Evolutionary conservation across 2,113 vertebrate genomes (phyloP).

Genomic region (Vimba vimba): DNA sequence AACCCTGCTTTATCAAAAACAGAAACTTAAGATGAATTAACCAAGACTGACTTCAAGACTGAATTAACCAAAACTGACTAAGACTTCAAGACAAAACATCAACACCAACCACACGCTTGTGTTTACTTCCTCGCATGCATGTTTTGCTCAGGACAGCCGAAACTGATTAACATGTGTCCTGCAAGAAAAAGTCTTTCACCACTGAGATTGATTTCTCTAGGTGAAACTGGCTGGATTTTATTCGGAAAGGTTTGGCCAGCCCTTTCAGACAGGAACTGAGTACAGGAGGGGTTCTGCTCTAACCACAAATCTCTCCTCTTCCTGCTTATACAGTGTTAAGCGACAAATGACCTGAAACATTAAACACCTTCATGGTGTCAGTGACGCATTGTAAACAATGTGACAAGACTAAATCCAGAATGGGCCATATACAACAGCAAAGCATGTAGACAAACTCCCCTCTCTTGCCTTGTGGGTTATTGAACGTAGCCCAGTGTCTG

Average conservation of each 20-base stretch:
- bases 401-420: conserved; percentile 49
- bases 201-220: conserved; percentile 2
- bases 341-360: conserved; percentile 53
- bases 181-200: background rate
- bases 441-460: background rate
- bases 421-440: background rate
- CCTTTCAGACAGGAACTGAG: conserved; percentile 32
- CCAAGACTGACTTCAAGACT: too few relatives aligned
- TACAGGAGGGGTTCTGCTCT: conserved; percentile 10
- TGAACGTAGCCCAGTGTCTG: background rate
- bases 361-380: conserved; percentile 49
- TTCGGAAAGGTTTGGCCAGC: conserved; percentile 40
- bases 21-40: background rate
- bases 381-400: conserved; percentile 41
- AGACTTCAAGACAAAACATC: background rate
- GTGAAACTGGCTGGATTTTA: conserved; percentile 38
- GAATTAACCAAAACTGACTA: background rate
- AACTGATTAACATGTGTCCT: background rate
- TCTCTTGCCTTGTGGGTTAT: background rate
- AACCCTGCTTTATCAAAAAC: background rate
- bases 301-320: conserved; percentile 57
- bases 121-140: background rate
- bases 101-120: background rate
- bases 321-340: conserved; percentile 54
- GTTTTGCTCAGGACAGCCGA: conserved; percentile 15